Base-by-base conservation (phyloP, 2,888 invertebrate species). In the Scaptodrosophila latifasciaeformis region DNA sequence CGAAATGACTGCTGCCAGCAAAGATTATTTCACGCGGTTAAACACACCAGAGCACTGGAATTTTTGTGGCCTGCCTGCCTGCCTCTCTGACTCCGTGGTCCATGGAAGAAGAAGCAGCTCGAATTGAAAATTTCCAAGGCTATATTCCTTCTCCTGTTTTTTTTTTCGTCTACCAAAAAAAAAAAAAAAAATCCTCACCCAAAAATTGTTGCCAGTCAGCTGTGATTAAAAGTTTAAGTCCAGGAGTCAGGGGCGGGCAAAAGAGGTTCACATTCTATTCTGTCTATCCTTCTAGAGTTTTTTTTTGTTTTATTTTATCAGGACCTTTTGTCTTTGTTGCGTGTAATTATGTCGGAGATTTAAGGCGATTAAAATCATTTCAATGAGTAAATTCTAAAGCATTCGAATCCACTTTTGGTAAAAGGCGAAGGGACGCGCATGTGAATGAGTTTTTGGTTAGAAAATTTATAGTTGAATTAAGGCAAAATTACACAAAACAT, bases 11-110 rank as follows among this genome's bases (percentile, higher is more conserved):
- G 67, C 70, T 75, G 67, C 67, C 69, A 72, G 72, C 68, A 62
- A 65, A 72, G 78, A 82, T 82, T 79, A 81, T 77, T 79, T 80
- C 75, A 80, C 74, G 80, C 79, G 81, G 77, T 82, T 81, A 77
- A 70, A 65, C 79, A 74, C 69, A 69, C 62, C 53, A 56, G 60
- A 47, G 24, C 24, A 24, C 7, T 24, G 24, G 24, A 47, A 47
- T 37, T n/a, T n/a, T n/a, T n/a, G n/a, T n/a, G n/a, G n/a, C n/a
- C n/a, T n/a, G n/a, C n/a, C n/a, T n/a, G n/a, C n/a, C n/a, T n/a
- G n/a, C n/a, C n/a, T n/a, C n/a, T n/a, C n/a, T n/a, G n/a, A n/a
- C 24, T 24, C 24, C 24, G 24, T 7, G 7, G 24, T 34, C 34
- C 19, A 34, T 35, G 27, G 27, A 24, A 7, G 24, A 24, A 24